phyloP scores from a whole-genome alignment of 2,113 vertebrate genomes.

The Parotia lawesii region DNA sequence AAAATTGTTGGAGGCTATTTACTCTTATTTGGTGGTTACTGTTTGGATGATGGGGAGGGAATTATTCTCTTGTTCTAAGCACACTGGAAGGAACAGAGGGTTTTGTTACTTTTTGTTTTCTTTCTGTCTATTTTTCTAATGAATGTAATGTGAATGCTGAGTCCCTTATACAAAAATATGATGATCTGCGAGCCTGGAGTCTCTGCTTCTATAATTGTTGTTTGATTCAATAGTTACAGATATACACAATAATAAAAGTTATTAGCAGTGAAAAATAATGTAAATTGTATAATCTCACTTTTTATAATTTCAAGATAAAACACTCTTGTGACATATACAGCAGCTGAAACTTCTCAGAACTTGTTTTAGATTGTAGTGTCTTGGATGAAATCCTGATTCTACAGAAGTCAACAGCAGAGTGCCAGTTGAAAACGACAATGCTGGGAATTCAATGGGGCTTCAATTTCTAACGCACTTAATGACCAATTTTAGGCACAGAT shows the following conservation, averaged over 20 bases:
- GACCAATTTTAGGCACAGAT: background rate
- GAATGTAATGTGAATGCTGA: background rate
- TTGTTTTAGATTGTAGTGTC: background rate
- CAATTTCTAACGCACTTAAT: background rate
- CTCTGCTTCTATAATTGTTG: background rate
- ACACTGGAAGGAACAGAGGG: background rate
- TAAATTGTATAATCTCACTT: background rate
- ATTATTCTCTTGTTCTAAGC: background rate
- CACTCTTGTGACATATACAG: background rate
- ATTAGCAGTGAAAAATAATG: background rate
- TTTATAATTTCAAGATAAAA: background rate
- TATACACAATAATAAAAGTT: background rate
- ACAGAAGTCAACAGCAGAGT: background rate
- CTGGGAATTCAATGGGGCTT: background rate
- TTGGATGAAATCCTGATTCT: background rate
- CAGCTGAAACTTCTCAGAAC: background rate
- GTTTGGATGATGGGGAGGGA: background rate
- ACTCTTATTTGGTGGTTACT: background rate
- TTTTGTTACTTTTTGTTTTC: background rate
- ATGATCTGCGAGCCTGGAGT: background rate
- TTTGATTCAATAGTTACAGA: background rate
- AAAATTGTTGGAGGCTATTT: constrained; percentile 3
- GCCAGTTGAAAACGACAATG: background rate
- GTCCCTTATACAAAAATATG: background rate
- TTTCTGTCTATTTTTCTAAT: background rate